These are phyloP conservation scores for Sebastes paucispinis DNA, from an alignment of 2,797 vertebrate species.

Conservation along the genomic window DNA sequence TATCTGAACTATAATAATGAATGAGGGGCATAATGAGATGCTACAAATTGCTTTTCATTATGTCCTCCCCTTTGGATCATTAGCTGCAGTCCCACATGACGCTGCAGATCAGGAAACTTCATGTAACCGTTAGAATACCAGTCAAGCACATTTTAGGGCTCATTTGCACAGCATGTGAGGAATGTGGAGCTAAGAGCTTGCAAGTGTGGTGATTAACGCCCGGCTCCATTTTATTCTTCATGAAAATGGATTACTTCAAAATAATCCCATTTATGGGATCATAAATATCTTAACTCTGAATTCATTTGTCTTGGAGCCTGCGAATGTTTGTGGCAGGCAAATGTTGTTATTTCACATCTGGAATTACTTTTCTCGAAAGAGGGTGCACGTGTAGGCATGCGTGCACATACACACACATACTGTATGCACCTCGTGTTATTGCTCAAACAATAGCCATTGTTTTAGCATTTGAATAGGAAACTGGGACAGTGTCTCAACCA, in stretches of 20 bases:
- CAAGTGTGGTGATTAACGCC: conserved; percentile 65
- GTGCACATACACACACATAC: neutral
- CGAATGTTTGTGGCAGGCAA: conserved; percentile 38
- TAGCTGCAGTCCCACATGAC: conserved; percentile 62
- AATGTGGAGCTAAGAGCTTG: conserved; percentile 57
- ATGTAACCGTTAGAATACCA: conserved; percentile 54
- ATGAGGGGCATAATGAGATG: conserved; percentile 58
- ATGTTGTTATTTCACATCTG: conserved; percentile 58
- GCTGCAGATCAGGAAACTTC: conserved; percentile 60
- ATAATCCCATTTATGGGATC: conserved; percentile 74
- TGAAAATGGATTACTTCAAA: conserved; percentile 71
- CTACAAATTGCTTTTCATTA: conserved; percentile 66
- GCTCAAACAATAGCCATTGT: conserved; percentile 55
- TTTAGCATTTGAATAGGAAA: conserved; percentile 36
- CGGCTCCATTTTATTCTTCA: conserved; percentile 54
- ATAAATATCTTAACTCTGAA: conserved; percentile 67
- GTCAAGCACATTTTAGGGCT: conserved; percentile 68
- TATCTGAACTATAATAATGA: conserved; percentile 58
- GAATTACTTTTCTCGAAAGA: conserved; percentile 29
- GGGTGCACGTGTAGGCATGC: neutral
- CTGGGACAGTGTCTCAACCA: conserved; percentile 29
- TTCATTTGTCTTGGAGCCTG: conserved; percentile 37
- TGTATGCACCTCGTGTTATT: neutral
- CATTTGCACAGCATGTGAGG: conserved; percentile 67
- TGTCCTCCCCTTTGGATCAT: conserved; percentile 66